phyloP scores from a whole-genome alignment of 2,888 invertebrate genomes.

The Limenitis camilla region DNA sequence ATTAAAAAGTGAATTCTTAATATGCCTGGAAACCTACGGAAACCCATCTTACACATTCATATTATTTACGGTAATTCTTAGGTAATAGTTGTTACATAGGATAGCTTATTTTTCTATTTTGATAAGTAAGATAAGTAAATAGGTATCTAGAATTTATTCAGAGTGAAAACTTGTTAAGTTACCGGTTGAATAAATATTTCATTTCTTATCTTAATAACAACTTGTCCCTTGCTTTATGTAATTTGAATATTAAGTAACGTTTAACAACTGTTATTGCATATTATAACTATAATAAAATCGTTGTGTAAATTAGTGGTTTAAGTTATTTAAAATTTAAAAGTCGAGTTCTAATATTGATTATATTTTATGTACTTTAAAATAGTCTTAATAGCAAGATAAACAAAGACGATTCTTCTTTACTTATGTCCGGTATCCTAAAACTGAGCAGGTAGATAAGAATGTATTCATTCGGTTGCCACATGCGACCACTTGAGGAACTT shows the following conservation, averaged over 20 bases:
- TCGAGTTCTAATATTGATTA: constrained; percentile 8
- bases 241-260: constrained; percentile 12
- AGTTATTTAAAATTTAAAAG: constrained; percentile 1
- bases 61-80: constrained; percentile 8
- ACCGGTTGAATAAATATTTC: constrained; percentile 9
- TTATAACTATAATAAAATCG: background rate
- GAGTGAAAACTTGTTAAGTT: constrained; percentile 13
- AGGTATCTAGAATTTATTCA: constrained; percentile 9
- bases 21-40: constrained; percentile 24
- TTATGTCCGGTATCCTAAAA: constrained; percentile 8
- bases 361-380: constrained; percentile 12
- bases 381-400: constrained; percentile 13
- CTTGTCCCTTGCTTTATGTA: background rate
- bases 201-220: constrained; percentile 7
- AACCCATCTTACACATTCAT: background rate
- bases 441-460: constrained; percentile 32
- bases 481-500: constrained; percentile 29
- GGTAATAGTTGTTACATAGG: constrained; percentile 4
- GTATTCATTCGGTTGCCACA: constrained; percentile 26
- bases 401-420: constrained; percentile 27
- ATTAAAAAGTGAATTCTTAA: constrained; percentile 6
- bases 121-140: constrained; percentile 16
- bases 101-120: constrained; percentile 7
- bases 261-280: background rate
- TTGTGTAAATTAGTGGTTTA: constrained; percentile 7